phyloP scores from a whole-genome alignment of 2,113 vertebrate genomes.

The Laticauda colubrina region DNA sequence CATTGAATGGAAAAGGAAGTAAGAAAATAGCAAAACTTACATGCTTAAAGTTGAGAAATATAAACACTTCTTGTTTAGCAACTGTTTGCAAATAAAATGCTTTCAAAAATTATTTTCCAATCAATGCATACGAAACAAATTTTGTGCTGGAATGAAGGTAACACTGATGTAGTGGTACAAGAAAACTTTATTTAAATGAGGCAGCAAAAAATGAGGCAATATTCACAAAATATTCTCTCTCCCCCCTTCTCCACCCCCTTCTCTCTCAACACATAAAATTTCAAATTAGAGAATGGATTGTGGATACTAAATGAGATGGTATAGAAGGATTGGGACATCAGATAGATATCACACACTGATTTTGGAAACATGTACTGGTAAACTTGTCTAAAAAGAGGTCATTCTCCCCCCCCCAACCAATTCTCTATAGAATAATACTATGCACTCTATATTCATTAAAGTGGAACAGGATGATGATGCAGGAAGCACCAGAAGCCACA shows the following conservation, averaged over 20 bases:
- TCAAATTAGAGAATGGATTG: not conserved
- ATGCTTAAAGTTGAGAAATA: not conserved
- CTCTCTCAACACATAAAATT: not conserved
- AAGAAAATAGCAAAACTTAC: not conserved
- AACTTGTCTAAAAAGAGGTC: not conserved
- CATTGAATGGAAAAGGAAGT: not conserved
- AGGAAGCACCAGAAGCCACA: not conserved
- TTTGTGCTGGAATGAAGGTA: not conserved
- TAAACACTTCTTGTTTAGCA: not conserved
- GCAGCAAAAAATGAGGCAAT: not conserved
- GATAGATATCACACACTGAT: not conserved
- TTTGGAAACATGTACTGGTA: not conserved
- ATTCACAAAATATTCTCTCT: not conserved
- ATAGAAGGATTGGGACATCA: not conserved
- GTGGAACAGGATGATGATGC: not conserved
- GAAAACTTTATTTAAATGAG: not conserved
- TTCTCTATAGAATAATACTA: not conserved
- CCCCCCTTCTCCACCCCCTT: too few relatives aligned
- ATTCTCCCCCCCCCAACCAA: not conserved
- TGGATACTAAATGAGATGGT: not conserved
- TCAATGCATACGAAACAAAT: not conserved
- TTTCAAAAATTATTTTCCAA: not conserved
- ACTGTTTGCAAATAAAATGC: not conserved
- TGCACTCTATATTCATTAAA: not conserved
- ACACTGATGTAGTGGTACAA: not conserved